Percentiles rank a stretch among this genome's conserved stretches.
Evolutionary conservation across 2,888 invertebrate species (phyloP).

Genomic region (Ernsta delagoae): DNA sequence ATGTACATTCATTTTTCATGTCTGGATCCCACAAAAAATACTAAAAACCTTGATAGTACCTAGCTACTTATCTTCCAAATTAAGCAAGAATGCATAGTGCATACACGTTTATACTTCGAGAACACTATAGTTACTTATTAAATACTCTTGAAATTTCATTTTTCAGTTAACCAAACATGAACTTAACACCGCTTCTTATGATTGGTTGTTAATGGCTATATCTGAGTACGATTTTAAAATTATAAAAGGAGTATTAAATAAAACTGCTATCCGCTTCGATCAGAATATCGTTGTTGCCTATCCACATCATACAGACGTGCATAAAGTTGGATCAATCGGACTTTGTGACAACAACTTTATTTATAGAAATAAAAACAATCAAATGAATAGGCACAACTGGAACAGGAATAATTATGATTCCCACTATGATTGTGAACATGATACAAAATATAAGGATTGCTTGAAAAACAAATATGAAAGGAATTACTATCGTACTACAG

Average conservation of each 20-base stretch:
- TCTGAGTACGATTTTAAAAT: conserved; percentile 57
- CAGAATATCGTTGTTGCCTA: conserved; percentile 67
- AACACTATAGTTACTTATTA: not conserved
- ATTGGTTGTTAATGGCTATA: conserved; percentile 66
- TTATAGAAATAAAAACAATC: conserved; percentile 47
- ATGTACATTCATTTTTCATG: not conserved
- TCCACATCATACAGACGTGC: conserved; percentile 43
- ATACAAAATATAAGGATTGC: conserved; percentile 41
- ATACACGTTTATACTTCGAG: too few species aligned
- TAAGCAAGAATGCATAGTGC: too few species aligned
- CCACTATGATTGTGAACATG: conserved; percentile 29
- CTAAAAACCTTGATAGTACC: too few species aligned
- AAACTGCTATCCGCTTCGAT: conserved; percentile 67
- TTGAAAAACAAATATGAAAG: conserved; percentile 55
- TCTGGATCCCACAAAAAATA: too few species aligned
- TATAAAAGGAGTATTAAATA: conserved; percentile 64
- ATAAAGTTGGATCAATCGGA: conserved; percentile 39
- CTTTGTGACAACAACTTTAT: conserved; percentile 64
- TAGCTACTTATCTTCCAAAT: too few species aligned
- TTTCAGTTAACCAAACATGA: conserved; percentile 59
- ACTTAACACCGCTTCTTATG: conserved; percentile 66
- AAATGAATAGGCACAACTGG: conserved; percentile 22
- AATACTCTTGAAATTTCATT: too few species aligned
- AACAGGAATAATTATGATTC: not conserved
- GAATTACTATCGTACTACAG: conserved; percentile 62